Conservation (phyloP, 2,888 invertebrate species). For the Leptopilina myrica region DNA sequence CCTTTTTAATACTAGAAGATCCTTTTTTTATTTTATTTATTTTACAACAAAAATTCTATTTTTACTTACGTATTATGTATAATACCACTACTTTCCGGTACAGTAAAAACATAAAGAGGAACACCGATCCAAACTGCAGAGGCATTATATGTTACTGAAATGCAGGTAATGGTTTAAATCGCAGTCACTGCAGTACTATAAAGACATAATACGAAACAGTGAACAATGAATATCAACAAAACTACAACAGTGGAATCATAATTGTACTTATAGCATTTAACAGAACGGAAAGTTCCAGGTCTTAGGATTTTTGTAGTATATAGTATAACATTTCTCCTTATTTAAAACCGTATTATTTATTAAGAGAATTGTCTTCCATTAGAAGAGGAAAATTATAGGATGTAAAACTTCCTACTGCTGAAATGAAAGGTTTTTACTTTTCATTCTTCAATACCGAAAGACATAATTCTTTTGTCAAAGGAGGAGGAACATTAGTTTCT, state of each 20-base stretch:
- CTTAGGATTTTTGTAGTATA: constrained; percentile 11
- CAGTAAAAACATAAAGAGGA: too few species aligned
- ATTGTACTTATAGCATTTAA: constrained; percentile 2
- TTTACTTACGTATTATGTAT: too few species aligned
- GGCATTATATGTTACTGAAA: too few species aligned
- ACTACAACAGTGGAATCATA: background rate
- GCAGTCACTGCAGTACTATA: too few species aligned
- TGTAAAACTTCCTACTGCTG: background rate
- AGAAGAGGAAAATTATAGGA: background rate
- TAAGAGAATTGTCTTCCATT: constrained; percentile 3
- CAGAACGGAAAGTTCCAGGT: constrained; percentile 19
- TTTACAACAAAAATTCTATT: too few species aligned
- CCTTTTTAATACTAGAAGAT: too few species aligned
- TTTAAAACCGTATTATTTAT: constrained; percentile 7
- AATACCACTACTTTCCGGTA: too few species aligned
- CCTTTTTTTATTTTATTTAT: too few species aligned
- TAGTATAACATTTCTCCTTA: background rate
- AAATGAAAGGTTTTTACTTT: background rate
- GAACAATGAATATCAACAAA: background rate
- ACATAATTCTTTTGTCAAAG: background rate
- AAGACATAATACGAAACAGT: too few species aligned
- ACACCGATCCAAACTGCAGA: too few species aligned
- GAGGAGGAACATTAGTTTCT: background rate
- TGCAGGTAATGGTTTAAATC: too few species aligned
- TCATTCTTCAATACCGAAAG: constrained; percentile 1